phyloP scores from a whole-genome alignment of 2,888 invertebrate genomes.

The Alitta virens region DNA sequence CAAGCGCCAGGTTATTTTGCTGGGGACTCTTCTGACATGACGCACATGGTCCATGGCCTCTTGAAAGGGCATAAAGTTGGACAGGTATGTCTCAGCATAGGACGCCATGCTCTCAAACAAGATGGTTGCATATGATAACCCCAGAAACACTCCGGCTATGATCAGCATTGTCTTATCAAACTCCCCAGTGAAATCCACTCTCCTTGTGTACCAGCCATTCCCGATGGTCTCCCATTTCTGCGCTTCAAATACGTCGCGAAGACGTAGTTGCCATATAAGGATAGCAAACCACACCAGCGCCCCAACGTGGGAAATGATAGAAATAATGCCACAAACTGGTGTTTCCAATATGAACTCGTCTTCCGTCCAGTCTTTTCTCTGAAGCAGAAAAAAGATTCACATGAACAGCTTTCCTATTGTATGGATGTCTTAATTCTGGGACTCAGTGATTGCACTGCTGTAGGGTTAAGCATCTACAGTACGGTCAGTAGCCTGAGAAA shows the following conservation, averaged over 20 bases:
- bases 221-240: neutral
- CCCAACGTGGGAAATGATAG: neutral
- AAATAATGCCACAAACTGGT: neutral
- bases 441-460: no score
- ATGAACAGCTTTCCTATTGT: no score
- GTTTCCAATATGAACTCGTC: conserved; percentile 1
- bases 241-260: neutral
- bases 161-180: neutral
- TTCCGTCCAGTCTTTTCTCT: conserved; percentile 1
- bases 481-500: no score
- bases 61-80: neutral
- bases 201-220: neutral
- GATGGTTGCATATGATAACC: neutral
- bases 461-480: no score
- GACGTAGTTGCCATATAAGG: neutral
- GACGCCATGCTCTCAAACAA: neutral
- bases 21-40: neutral
- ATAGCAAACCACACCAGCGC: neutral
- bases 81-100: neutral
- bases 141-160: neutral
- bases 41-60: neutral
- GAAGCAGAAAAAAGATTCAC: neutral
- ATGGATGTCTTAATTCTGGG: no score
- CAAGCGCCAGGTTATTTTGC: neutral
- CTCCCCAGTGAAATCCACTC: neutral